Conservation (phyloP, 2,888 invertebrate species). For the Rhingia campestris region DNA sequence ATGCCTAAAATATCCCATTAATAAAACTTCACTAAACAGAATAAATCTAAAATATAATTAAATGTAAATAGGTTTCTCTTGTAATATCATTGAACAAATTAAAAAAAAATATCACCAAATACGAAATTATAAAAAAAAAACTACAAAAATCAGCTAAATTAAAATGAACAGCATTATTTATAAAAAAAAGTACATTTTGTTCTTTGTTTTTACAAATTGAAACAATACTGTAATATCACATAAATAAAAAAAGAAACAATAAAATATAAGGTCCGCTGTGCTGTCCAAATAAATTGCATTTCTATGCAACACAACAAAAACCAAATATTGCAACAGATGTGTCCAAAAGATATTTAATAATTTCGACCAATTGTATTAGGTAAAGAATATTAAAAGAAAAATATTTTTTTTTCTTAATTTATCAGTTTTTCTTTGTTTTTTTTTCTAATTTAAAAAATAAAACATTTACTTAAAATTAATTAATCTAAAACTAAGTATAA, state of each 20-base stretch:
- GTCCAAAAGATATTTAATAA: background rate
- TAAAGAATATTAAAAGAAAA: background rate
- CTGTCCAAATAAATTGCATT: too few species aligned
- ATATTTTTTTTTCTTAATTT: conserved; percentile 19
- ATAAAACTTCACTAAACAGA: conserved; percentile 36
- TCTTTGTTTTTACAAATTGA: conserved; percentile 31
- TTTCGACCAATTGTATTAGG: too few species aligned
- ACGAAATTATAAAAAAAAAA: conserved; percentile 3
- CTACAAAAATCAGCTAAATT: conserved; percentile 34
- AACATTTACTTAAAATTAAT: conserved; percentile 1
- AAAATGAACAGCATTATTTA: conserved; percentile 54
- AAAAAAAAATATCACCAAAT: conserved; percentile 65
- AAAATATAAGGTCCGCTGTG: conserved; percentile 17
- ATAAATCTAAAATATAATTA: conserved; percentile 22
- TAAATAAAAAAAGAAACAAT: conserved; percentile 40
- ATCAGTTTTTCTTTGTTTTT: conserved; percentile 32
- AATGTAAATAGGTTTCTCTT: conserved; percentile 19
- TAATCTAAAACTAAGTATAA: background rate
- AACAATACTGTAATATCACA: conserved; percentile 67
- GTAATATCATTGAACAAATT: conserved; percentile 34
- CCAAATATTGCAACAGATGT: background rate
- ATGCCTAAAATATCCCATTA: conserved; percentile 25
- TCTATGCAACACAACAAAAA: background rate
- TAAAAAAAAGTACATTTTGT: conserved; percentile 11
- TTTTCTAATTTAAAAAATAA: conserved; percentile 5